These are phyloP conservation scores for Melipona quadrifasciata DNA, from an alignment of 1,140 invertebrate species.

Conservation along the genomic window DNA sequence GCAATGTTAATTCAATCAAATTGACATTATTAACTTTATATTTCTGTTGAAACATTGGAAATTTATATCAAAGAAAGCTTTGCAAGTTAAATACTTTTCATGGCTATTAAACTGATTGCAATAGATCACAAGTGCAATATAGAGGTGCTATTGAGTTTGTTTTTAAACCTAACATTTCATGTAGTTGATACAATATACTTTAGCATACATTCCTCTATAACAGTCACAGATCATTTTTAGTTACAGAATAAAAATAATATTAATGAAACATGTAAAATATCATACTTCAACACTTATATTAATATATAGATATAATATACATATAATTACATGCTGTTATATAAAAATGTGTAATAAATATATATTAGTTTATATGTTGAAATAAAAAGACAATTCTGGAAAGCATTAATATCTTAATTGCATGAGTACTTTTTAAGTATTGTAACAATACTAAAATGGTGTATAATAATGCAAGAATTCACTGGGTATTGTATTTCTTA, in stretches of 20 bases:
- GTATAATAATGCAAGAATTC: neutral
- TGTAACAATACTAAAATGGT: neutral
- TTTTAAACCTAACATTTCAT: neutral
- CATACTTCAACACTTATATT: neutral
- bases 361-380: neutral
- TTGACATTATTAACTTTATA: conserved; percentile 13
- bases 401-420: conserved; percentile 2
- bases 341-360: neutral
- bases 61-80: neutral
- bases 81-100: neutral
- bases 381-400: neutral
- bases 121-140: conserved; percentile 51
- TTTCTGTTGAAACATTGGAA: neutral
- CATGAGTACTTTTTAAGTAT: neutral
- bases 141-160: conserved; percentile 39
- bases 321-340: conserved; percentile 27
- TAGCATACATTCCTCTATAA: conserved; percentile 11
- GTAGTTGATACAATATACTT: conserved; percentile 2
- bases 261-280: neutral
- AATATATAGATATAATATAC: neutral
- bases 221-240: neutral
- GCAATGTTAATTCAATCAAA: conserved; percentile 45
- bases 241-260: neutral
- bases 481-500: neutral
- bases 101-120: neutral